Base-by-base conservation (phyloP, 2,888 invertebrate genomes). In the Notodonta dromedarius region DNA sequence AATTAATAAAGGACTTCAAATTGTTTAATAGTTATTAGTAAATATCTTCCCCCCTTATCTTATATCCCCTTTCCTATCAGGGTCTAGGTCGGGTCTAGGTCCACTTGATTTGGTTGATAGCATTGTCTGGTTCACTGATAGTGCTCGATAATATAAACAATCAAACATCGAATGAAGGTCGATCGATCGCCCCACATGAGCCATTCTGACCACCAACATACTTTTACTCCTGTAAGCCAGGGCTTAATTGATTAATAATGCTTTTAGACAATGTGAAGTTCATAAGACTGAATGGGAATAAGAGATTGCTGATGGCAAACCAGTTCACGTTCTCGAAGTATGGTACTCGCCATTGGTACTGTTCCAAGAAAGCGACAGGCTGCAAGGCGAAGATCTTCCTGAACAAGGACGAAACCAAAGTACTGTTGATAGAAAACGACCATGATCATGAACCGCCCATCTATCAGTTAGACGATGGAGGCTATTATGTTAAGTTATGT, bases 301-400 rank as follows among this genome's bases (percentile, higher is more conserved):
- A 74, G 35, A 79, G 78, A 13, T 58, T 88, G 14, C 66, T 88
- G 8, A 87, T 87, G 87, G 77, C 76, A 0, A 73, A 80, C 14
- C 73, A 76, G 0, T 88, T 78, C 57, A 87, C 88, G 0, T 89
- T 85, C 60, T 80, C 88, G 0, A 74, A 80, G 35, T 81, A 76
- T 0, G 67, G 74, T 0, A 73, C 71, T 1, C 66, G 79, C 0
- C 80, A 85, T 46, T 88, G 77, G 78, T 89, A 89, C 65, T 88
- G 89, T 57, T 88, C 88, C 0, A 84, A 86, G 62, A 85, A 79
- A 61, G 42, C 67, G 0, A 85, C 82, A 58, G 87, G 85, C 0
- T 89, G 88, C 63, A 84, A 81, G 62, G 88, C 87, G 2, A 80
- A 71, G 40, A 73, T 88, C 4, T 79, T 76, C 59, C 65, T 88